phyloP scores from a whole-genome alignment of 2,113 vertebrate genomes.

The Leptobrachium ailaonicum region DNA sequence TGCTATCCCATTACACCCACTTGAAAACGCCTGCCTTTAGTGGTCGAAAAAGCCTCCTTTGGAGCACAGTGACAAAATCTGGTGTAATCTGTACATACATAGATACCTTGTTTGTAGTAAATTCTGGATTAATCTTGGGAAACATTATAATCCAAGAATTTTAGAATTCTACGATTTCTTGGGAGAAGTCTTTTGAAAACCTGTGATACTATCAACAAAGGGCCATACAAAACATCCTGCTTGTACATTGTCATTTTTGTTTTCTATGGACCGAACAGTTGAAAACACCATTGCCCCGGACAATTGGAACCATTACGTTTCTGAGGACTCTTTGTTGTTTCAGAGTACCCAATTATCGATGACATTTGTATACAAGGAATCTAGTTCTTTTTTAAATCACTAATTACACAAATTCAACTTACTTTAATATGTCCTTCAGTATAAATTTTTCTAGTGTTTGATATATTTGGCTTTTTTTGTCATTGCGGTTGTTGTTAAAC shows the following conservation, averaged over 20 bases:
- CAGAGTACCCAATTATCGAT: slow-evolving; percentile 55
- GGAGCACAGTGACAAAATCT: slow-evolving; percentile 71
- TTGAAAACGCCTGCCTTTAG: slow-evolving; percentile 58
- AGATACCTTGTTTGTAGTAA: slow-evolving; percentile 53
- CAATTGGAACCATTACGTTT: slow-evolving; percentile 61
- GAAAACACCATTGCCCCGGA: slow-evolving; percentile 56
- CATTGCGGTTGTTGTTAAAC: slow-evolving; percentile 58
- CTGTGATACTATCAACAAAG: slow-evolving; percentile 55
- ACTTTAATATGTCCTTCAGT: slow-evolving; percentile 66
- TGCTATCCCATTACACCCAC: slow-evolving; percentile 68
- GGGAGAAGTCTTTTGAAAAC: slow-evolving; percentile 58
- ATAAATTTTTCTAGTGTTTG: slow-evolving; percentile 62
- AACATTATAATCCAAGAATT: slow-evolving; percentile 30
- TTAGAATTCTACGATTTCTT: slow-evolving; percentile 48
- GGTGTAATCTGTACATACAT: slow-evolving; percentile 60
- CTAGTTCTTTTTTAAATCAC: slow-evolving; percentile 33
- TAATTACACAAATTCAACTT: slow-evolving; percentile 62
- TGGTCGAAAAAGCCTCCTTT: slow-evolving; percentile 78
- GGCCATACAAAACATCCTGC: slow-evolving; percentile 56
- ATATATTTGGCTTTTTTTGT: slow-evolving; percentile 70
- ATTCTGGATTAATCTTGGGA: slow-evolving; percentile 58
- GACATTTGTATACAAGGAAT: slow-evolving; percentile 59
- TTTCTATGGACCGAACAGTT: slow-evolving; percentile 54
- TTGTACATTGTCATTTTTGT: slow-evolving; percentile 41
- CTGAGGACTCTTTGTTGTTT: slow-evolving; percentile 46